Evolutionary conservation across 2,888 invertebrate species (phyloP), one percentile per base, ranked within the genome.

Genomic region (Chironomus tentans): DNA sequence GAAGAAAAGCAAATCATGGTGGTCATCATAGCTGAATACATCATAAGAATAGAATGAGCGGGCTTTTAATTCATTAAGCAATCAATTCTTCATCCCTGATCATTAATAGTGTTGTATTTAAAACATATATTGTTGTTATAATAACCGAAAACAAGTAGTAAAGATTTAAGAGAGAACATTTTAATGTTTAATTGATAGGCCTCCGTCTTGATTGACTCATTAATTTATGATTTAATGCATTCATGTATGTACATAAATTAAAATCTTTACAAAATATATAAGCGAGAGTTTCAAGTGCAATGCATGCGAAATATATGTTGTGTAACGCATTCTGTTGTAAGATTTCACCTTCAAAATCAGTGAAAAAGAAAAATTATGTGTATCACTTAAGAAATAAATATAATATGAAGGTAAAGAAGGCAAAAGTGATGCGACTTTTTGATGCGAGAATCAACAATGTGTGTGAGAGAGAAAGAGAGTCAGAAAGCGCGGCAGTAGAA

Each of bases 341-440:
- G 62, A 62, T 74, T 74, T 74, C 74, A 74, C 74, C 74, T 74
- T 74, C 74, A 68, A 48, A 74, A 74, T 65, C 74, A 74, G 22
- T 62, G 65, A 48, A 74, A 62, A 68, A 74, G 74, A 65, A 74
- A 74, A 10, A 74, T 46, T 65, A 65, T 65, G 65, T 65, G 24
- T 65, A 65, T 65, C 65, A 65, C 65, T 65, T 22, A 38, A 38
- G 38, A 38, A 38, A 38, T 38, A 38, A 15, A 18, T 56, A 15
- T n/a, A 56, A 24, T 21, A 22, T 24, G 65, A 18, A 56, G 15
- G 18, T 56, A 56, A 24, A 65, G 65, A 65, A 65, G 65, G 65
- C 21, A 65, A 65, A 65, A 65, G 65, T 65, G 65, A 65, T 21
- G 65, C 4, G 65, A 56, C 38, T 38, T 10, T 38, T 38, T 38